phyloP scores from a whole-genome alignment of 2,113 vertebrate species.

The Proteles cristata region DNA sequence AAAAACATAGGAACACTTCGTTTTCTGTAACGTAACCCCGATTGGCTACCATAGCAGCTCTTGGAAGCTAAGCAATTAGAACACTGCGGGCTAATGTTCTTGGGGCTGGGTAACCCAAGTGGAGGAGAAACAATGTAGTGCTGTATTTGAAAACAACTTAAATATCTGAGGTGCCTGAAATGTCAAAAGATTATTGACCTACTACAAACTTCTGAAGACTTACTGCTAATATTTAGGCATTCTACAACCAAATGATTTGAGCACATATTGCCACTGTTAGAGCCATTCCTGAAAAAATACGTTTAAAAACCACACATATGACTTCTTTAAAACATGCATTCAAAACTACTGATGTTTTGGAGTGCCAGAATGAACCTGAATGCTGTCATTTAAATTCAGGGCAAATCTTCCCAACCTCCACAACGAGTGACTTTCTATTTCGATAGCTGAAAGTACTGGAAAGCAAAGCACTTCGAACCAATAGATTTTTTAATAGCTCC shows the following conservation, averaged over 20 bases:
- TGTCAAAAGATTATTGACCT: constrained; percentile 49
- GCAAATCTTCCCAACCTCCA: not conserved
- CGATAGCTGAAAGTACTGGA: not conserved
- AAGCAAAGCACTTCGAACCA: not conserved
- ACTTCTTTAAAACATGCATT: not conserved
- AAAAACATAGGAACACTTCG: constrained; percentile 57
- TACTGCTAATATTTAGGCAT: constrained; percentile 44
- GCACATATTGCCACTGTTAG: not conserved
- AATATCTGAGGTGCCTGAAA: constrained; percentile 40
- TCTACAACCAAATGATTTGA: constrained; percentile 64
- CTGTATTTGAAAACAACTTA: constrained; percentile 45
- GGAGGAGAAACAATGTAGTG: constrained; percentile 50
- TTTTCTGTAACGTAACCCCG: constrained; percentile 74
- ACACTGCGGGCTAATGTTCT: constrained; percentile 7
- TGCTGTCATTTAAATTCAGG: not conserved
- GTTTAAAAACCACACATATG: not conserved
- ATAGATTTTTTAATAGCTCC: not conserved
- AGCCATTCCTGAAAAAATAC: not conserved
- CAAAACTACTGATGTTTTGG: not conserved
- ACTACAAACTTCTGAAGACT: constrained; percentile 56
- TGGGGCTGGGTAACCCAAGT: constrained; percentile 57
- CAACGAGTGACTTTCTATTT: not conserved
- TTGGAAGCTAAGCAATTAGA: constrained; percentile 67
- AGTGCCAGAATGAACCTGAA: not conserved
- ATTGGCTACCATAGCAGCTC: constrained; percentile 63